Conservation (phyloP, 2,888 invertebrate genomes). For the Liodrosophila aerea region DNA sequence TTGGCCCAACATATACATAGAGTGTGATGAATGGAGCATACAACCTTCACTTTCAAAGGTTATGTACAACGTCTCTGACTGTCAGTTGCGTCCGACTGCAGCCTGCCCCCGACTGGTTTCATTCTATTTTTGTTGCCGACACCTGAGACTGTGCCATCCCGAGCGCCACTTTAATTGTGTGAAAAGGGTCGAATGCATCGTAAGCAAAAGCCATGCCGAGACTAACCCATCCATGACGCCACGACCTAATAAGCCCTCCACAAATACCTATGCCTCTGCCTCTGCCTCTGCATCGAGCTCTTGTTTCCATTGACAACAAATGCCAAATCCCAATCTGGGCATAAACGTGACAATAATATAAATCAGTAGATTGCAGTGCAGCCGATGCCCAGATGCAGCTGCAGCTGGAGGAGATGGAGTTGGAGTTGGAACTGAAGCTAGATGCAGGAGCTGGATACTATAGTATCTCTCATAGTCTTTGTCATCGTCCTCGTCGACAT, state of each 20-base stretch:
- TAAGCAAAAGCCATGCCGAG: constrained; percentile 12
- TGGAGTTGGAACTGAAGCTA: too few relatives aligned
- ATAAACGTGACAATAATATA: constrained; percentile 80
- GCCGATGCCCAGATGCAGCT: constrained; percentile 11
- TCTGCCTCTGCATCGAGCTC: constrained; percentile 4
- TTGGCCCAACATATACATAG: too few relatives aligned
- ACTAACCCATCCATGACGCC: constrained; percentile 5
- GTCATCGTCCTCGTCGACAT: constrained; percentile 18
- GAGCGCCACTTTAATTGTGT: constrained; percentile 46
- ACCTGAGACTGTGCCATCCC: too few relatives aligned
- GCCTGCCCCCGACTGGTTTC: too few relatives aligned
- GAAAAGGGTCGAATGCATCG: constrained; percentile 46
- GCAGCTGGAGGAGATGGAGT: too few relatives aligned
- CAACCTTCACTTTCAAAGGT: too few relatives aligned
- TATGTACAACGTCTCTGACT: too few relatives aligned
- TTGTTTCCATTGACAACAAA: constrained; percentile 15
- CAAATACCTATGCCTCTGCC: not conserved
- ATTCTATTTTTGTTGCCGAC: too few relatives aligned
- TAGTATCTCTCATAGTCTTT: constrained; percentile 4
- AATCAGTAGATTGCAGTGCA: constrained; percentile 68
- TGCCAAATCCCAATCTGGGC: constrained; percentile 70
- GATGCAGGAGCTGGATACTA: too few relatives aligned
- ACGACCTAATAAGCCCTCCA: constrained; percentile 8
- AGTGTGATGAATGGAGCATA: too few relatives aligned
- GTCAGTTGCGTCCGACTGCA: too few relatives aligned